Evolutionary conservation across 2,888 invertebrate genomes (phyloP).

Genomic region (Chironomus tentans): DNA sequence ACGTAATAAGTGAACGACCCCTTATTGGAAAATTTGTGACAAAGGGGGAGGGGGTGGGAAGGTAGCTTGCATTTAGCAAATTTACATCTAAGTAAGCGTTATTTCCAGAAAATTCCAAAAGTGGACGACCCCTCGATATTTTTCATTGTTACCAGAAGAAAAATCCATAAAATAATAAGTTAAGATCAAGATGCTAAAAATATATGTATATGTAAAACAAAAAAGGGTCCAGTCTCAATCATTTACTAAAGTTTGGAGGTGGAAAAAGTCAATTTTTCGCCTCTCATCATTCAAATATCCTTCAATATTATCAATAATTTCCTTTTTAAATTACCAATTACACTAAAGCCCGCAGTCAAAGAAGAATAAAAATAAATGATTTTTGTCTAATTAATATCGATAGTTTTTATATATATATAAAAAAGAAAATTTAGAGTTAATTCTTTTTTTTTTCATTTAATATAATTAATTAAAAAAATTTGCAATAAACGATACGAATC

Average conservation of each 20-base stretch:
- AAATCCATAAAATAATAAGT: background rate
- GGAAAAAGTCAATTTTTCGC: slow-evolving; percentile 8
- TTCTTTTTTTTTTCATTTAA: too few relatives aligned
- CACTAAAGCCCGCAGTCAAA: too few relatives aligned
- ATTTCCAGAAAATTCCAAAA: background rate
- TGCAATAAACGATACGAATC: background rate
- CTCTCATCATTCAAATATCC: slow-evolving; percentile 2
- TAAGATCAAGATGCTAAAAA: background rate
- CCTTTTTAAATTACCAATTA: too few relatives aligned
- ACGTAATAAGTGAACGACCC: too few relatives aligned
- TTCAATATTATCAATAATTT: background rate
- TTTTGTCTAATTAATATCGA: background rate
- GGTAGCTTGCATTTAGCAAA: too few relatives aligned
- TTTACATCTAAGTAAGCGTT: background rate
- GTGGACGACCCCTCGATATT: background rate
- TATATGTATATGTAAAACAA: background rate
- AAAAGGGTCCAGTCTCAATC: slow-evolving; percentile 24
- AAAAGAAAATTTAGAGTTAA: background rate
- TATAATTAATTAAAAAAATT: background rate
- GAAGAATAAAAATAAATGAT: background rate
- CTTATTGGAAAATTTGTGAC: too few relatives aligned
- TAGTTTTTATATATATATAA: background rate
- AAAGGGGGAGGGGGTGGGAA: too few relatives aligned
- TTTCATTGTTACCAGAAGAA: background rate
- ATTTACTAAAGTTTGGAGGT: background rate